Conservation (phyloP, 2,113 vertebrate genomes). For the Hydrochoerus hydrochaeris region DNA sequence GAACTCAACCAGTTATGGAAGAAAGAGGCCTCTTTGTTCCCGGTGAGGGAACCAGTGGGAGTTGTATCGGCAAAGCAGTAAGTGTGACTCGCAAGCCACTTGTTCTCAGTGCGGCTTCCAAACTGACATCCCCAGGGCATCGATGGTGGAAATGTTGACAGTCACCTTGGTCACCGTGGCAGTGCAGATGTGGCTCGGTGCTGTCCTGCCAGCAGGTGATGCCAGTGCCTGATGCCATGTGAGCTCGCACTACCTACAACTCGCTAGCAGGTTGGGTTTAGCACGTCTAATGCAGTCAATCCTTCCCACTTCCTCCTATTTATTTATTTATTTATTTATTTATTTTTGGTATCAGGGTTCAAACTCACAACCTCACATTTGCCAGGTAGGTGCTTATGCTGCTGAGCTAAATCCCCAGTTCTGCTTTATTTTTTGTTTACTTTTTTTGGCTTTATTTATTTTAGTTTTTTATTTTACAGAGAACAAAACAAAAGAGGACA, state of each 20-base stretch:
- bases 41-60: background rate
- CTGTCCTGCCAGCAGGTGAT: background rate
- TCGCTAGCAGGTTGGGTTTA: background rate
- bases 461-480: no score
- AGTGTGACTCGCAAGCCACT: background rate
- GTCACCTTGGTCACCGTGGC: background rate
- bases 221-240: background rate
- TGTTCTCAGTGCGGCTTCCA: constrained; percentile 5
- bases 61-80: background rate
- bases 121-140: background rate
- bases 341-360: no score
- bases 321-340: background rate
- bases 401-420: no score
- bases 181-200: background rate
- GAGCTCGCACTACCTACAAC: background rate
- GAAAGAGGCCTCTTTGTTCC: background rate
- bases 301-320: background rate
- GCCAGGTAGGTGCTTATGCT: no score
- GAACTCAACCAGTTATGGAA: background rate
- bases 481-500: no score
- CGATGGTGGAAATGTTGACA: background rate
- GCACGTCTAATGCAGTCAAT: background rate
- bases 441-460: background rate
- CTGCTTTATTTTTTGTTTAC: background rate
- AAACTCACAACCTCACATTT: no score